phyloP scores from a whole-genome alignment of 2,113 vertebrate genomes.

The Nerophis lumbriciformis region DNA sequence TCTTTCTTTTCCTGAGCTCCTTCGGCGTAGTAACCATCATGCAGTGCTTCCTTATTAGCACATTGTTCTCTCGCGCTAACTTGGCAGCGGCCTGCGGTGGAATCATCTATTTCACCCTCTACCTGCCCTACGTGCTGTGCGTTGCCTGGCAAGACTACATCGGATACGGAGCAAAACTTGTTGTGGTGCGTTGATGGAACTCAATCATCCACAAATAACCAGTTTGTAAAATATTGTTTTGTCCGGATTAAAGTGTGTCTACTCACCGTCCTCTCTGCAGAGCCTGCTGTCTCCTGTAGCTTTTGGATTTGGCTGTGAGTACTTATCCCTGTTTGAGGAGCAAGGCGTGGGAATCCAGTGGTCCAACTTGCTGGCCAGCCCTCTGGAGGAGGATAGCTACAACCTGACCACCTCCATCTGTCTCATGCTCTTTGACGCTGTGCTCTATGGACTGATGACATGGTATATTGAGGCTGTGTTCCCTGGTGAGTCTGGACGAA shows the following conservation, averaged over 20 bases:
- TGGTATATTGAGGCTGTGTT: slow-evolving; percentile 97
- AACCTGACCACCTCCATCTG: slow-evolving; percentile 85
- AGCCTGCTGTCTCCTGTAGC: slow-evolving; percentile 93
- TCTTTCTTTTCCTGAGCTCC: slow-evolving; percentile 87
- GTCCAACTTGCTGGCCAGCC: slow-evolving; percentile 89
- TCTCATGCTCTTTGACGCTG: slow-evolving; percentile 89
- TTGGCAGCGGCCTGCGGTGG: slow-evolving; percentile 92
- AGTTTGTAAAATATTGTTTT: not conserved
- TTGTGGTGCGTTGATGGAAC: slow-evolving; percentile 76
- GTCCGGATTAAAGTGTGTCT: slow-evolving; percentile 1
- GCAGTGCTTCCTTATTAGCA: slow-evolving; percentile 97
- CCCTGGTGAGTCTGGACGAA: slow-evolving; percentile 75
- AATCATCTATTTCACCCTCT: slow-evolving; percentile 93
- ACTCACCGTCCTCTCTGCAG: slow-evolving; percentile 56
- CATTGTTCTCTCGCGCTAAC: slow-evolving; percentile 91
- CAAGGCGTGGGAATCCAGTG: slow-evolving; percentile 95
- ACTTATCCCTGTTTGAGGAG: slow-evolving; percentile 92
- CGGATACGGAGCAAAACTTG: slow-evolving; percentile 82
- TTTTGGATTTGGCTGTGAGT: slow-evolving; percentile 94
- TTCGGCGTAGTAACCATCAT: slow-evolving; percentile 91
- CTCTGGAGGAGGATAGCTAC: slow-evolving; percentile 84
- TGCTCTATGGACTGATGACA: slow-evolving; percentile 89
- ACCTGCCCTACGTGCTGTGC: slow-evolving; percentile 90
- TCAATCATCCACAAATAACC: not conserved
- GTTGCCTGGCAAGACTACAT: slow-evolving; percentile 95